Percentiles rank a stretch among this genome's conserved stretches.
phyloP scores from a whole-genome alignment of 2,797 vertebrate genomes.

The Anolis apletophallus region DNA sequence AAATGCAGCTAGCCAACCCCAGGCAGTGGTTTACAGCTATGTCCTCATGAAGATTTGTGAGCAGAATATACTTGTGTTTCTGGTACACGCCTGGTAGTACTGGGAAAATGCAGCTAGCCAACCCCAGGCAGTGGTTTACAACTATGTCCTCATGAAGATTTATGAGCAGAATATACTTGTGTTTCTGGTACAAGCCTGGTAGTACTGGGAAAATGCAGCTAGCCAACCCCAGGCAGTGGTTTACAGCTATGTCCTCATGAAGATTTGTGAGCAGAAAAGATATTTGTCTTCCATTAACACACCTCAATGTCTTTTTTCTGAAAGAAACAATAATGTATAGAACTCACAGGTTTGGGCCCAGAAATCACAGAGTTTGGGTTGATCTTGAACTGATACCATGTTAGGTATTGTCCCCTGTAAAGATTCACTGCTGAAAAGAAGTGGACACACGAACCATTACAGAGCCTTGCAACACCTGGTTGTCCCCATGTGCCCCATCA shows the following conservation, averaged over 20 bases:
- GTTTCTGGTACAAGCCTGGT: constrained; percentile 14
- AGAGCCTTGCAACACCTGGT: too few relatives aligned
- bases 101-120: not conserved
- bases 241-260: not conserved
- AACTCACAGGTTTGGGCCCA: too few relatives aligned
- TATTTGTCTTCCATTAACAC: not conserved
- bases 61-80: not conserved
- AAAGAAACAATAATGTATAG: not conserved
- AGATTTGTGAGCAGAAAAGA: not conserved
- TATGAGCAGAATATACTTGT: not conserved
- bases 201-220: not conserved
- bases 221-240: not conserved
- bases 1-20: not conserved
- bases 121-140: not conserved
- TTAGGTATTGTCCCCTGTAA: too few relatives aligned
- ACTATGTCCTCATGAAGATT: not conserved
- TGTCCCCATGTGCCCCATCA: too few relatives aligned
- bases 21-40: not conserved
- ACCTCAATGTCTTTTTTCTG: too few relatives aligned
- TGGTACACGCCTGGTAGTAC: constrained; percentile 16
- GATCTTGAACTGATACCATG: too few relatives aligned
- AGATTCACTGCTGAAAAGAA: too few relatives aligned
- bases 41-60: not conserved
- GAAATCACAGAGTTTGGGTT: too few relatives aligned
- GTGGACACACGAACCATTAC: too few relatives aligned